These are phyloP conservation scores for Diplodus puntazzo DNA, from an alignment of 2,797 vertebrate species.

Conservation along the genomic window DNA sequence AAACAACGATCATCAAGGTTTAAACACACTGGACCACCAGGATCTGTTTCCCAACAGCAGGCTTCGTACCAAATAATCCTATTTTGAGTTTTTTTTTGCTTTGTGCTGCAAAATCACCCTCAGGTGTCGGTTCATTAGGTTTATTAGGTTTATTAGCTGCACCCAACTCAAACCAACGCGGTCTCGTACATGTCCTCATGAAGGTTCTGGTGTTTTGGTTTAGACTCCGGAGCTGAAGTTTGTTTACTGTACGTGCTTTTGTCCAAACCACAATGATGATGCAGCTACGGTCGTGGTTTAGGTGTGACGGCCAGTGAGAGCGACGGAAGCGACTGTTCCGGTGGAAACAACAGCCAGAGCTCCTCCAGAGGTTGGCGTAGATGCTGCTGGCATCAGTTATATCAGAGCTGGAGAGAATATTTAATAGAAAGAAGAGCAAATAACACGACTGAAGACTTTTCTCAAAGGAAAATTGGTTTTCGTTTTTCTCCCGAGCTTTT, in stretches of 20 bases:
- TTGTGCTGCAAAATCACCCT: neutral
- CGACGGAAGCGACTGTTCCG: too few species aligned
- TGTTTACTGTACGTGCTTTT: too few species aligned
- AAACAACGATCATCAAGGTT: conserved; percentile 20
- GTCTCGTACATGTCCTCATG: neutral
- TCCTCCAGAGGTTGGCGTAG: too few species aligned
- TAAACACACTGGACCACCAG: neutral
- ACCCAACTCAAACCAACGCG: neutral
- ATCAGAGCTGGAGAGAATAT: too few species aligned
- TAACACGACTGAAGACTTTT: too few species aligned
- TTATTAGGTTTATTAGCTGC: neutral
- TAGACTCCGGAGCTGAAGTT: neutral
- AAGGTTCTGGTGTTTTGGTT: neutral
- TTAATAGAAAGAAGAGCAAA: neutral
- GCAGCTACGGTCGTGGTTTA: too few species aligned
- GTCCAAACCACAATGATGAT: too few species aligned
- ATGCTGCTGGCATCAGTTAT: too few species aligned
- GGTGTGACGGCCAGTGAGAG: too few species aligned
- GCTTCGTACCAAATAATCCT: neutral
- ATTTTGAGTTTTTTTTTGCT: conserved; percentile 3
- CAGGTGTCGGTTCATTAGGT: neutral
- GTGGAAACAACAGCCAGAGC: too few species aligned
- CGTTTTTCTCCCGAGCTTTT: too few species aligned
- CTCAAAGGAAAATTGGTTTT: too few species aligned
- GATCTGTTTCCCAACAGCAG: neutral